These are phyloP conservation scores for Nebria salina DNA, from an alignment of 2,888 invertebrate species.

Conservation along the genomic window DNA sequence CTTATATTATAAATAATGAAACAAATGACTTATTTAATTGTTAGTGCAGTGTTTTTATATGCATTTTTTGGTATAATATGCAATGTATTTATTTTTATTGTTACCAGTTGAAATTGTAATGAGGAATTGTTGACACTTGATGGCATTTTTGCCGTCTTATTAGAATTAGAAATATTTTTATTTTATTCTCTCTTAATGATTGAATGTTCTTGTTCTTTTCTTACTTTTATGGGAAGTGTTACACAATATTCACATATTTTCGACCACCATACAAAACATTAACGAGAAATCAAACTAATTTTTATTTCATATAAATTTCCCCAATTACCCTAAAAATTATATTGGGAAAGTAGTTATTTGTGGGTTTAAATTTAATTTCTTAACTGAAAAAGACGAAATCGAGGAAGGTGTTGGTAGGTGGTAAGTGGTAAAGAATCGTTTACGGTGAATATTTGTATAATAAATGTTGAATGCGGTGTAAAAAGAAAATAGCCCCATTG, in stretches of 20 bases:
- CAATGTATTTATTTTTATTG: conserved; percentile 23
- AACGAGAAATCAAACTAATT: background rate
- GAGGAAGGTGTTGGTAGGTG: too few species aligned
- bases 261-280: background rate
- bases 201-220: background rate
- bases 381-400: too few species aligned
- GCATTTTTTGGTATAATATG: conserved; percentile 41
- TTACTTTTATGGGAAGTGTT: background rate
- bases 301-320: too few species aligned
- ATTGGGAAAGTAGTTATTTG: too few species aligned
- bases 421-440: too few species aligned
- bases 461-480: too few species aligned
- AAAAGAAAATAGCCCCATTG: too few species aligned
- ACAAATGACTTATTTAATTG: conserved; percentile 46
- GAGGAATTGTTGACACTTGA: background rate
- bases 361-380: too few species aligned
- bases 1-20: conserved; percentile 33
- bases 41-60: conserved; percentile 38
- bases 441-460: too few species aligned
- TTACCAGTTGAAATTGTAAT: background rate
- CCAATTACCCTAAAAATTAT: too few species aligned
- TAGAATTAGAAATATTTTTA: conserved; percentile 27
- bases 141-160: conserved; percentile 21
- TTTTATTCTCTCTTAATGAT: conserved; percentile 13
- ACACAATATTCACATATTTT: background rate